Evolutionary conservation across 2,888 invertebrate species (phyloP).

Genomic region (Iphiclides podalirius): DNA sequence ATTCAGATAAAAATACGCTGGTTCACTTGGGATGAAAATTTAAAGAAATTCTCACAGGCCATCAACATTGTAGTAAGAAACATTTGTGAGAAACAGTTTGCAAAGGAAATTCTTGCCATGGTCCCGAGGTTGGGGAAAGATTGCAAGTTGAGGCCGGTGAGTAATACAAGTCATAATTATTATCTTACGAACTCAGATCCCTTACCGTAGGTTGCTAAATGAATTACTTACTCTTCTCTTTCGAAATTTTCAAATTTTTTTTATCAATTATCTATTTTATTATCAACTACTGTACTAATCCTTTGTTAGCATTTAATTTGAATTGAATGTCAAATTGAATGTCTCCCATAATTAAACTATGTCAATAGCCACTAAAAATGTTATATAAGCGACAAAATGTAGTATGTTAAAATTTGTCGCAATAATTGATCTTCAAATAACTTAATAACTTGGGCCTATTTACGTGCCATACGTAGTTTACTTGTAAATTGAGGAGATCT

Average conservation of each 20-base stretch:
- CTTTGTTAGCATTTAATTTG: no score
- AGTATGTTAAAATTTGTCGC: no score
- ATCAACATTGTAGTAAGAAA: constrained; percentile 21
- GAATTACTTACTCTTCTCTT: no score
- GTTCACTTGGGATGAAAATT: constrained; percentile 20
- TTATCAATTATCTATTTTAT: no score
- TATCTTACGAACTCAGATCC: not conserved
- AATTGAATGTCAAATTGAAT: no score
- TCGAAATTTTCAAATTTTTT: no score
- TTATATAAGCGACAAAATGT: no score
- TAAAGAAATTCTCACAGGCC: constrained; percentile 15
- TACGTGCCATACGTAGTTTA: not conserved
- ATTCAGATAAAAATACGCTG: constrained; percentile 18
- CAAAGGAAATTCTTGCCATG: constrained; percentile 17
- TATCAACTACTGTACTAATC: no score
- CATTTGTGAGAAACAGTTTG: constrained; percentile 19
- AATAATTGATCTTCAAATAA: not conserved
- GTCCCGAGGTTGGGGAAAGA: constrained; percentile 17
- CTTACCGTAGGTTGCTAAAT: not conserved
- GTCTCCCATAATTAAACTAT: no score
- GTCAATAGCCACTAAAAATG: no score
- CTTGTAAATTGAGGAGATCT: not conserved
- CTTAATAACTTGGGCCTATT: not conserved
- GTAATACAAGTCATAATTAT: constrained; percentile 8
- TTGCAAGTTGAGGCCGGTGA: constrained; percentile 16